Evolutionary conservation across 1,140 invertebrate genomes (phyloP), one percentile per base, ranked within the genome.

Genomic region (Mylabris phalerata): DNA sequence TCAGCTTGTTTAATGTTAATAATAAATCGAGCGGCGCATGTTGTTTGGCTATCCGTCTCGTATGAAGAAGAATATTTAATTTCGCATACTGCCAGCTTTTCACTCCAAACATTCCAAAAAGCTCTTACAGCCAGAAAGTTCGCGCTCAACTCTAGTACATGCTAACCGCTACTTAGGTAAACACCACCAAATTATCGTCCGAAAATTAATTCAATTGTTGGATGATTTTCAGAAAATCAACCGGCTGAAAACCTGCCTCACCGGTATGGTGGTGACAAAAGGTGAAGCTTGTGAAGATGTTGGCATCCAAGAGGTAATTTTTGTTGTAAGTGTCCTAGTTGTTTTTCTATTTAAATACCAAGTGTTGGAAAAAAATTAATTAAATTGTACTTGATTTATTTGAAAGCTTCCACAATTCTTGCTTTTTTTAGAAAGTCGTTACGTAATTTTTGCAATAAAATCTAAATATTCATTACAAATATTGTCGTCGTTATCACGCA

Each of bases 221-320:
- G 26, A 46, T 24, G 4, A 32, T 32, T 32, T 32, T 32, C 32
- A 32, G 32, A 7, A 32, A 32, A 5, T 32, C 32, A 4, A 32
- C 4, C 32, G 32, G 7, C 7, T 32, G 32, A 32, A 32, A 32
- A 7, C 32, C 32, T 32, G 32, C 50, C 19, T 58, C 10, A n/a
- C 24, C 27, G 49, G 47, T 42, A 67, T 67, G 65, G 65, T 67
- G 9, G 57, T 67, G 11, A 51, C 55, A 3, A 62, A 58, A 40
- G 60, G 57, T 39, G 60, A 58, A 4, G 10, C 43, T 3, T 42
- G 59, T 3, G 48, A 60, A 3, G 59, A 57, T 48, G 61, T 61
- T 11, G 60, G 63, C 43, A 63, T 67, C 24, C 65, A 67, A 60
- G 66, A 67, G 58, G 63, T 67, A 58, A 67, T 63, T 48, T 65